Percentiles rank a stretch among this genome's conserved stretches.
phyloP scores from a whole-genome alignment of 2,888 invertebrate genomes.

The Crematogaster levior region DNA sequence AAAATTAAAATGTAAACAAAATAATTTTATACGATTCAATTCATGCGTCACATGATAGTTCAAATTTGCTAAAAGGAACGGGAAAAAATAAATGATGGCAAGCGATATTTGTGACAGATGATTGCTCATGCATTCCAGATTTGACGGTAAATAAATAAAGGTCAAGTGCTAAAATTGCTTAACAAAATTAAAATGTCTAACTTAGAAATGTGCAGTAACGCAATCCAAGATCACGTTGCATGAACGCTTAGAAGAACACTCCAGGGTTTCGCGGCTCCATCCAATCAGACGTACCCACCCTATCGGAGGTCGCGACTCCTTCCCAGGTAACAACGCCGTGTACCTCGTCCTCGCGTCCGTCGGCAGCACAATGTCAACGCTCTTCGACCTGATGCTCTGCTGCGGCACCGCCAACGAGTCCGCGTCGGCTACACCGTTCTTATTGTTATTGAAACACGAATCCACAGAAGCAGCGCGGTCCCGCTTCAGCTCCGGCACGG shows the following conservation, averaged over 20 bases:
- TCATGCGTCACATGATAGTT: neutral
- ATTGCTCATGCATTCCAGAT: neutral
- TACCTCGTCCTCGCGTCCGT: slow-evolving; percentile 94
- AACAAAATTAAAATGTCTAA: neutral
- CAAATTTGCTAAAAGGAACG: neutral
- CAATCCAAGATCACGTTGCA: neutral
- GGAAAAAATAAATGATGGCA: neutral
- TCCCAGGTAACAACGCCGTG: slow-evolving; percentile 89
- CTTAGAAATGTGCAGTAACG: neutral
- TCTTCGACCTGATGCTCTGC: slow-evolving; percentile 91
- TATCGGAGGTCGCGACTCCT: slow-evolving; percentile 80
- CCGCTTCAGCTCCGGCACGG: slow-evolving; percentile 93
- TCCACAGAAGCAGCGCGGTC: slow-evolving; percentile 96
- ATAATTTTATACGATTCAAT: neutral
- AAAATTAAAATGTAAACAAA: neutral
- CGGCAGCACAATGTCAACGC: slow-evolving; percentile 95
- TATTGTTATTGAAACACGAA: slow-evolving; percentile 93
- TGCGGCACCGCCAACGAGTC: slow-evolving; percentile 91
- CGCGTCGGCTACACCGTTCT: slow-evolving; percentile 88
- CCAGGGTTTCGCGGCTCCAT: slow-evolving; percentile 26
- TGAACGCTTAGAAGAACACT: neutral
- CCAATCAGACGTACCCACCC: slow-evolving; percentile 84
- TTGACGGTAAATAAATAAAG: neutral
- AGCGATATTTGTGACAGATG: neutral
- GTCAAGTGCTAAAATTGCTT: neutral